These are phyloP conservation scores for Malurus leucopterus DNA, from an alignment of 2,797 vertebrate genomes.

Conservation along the genomic window DNA sequence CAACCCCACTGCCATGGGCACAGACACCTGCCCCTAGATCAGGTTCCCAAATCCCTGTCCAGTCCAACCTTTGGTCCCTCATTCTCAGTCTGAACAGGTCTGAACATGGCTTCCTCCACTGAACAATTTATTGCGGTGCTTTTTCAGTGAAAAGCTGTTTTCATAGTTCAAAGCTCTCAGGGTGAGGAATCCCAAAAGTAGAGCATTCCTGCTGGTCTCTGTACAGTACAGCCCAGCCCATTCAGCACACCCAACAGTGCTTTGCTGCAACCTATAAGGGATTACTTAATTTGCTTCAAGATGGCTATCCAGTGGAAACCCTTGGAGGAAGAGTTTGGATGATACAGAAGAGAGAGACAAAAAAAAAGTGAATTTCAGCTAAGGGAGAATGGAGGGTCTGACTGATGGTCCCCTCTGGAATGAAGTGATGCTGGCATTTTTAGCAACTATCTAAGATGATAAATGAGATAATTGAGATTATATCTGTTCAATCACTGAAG, in stretches of 20 bases:
- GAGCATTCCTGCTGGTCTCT: background rate
- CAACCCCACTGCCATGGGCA: background rate
- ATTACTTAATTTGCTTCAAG: background rate
- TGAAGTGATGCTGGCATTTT: background rate
- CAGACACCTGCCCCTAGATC: background rate
- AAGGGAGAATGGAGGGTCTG: background rate
- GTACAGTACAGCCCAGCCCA: background rate
- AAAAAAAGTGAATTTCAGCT: background rate
- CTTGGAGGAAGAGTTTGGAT: background rate
- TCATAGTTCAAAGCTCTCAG: background rate
- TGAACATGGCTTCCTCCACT: background rate
- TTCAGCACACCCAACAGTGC: background rate
- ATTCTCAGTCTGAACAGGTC: background rate
- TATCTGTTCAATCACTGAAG: background rate
- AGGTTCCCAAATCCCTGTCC: background rate
- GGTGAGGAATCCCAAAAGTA: background rate
- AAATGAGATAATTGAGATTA: background rate
- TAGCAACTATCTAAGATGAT: background rate
- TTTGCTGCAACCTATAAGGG: background rate
- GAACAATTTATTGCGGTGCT: background rate
- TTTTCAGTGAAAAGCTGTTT: background rate
- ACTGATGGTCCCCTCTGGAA: background rate
- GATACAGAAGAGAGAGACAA: background rate
- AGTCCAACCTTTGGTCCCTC: background rate
- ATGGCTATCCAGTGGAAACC: background rate